Evolutionary conservation across 53 echinoderm and acorn worm species (phyloP), one percentile per base, ranked within the genome.

Genomic region (Actinopyga echinites): DNA sequence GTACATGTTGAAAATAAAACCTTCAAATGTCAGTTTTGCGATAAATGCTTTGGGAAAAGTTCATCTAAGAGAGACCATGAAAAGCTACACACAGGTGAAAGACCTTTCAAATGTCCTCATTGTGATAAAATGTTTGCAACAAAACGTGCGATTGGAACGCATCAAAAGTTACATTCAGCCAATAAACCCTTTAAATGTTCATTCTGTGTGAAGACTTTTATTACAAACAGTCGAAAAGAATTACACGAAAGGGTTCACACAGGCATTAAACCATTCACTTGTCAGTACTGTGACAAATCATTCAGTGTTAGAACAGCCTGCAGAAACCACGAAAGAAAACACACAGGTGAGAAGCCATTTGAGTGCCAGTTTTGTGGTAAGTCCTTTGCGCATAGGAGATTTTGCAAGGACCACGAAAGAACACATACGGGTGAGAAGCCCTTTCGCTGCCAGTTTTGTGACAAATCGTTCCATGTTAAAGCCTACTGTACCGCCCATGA

Each of bases 251-350:
- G 56, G 26, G 74, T 84, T 45, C 84, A 84, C 36, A 35, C 74
- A 10, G 84, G 84, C 10, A 59, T 55, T 3, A 84, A 84, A 30
- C 84, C 84, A 5, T 84, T 84, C 74, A 42, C 15, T 24, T 84
- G 84, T 44, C 49, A 73, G 29, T 61, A 84, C 1, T 84, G 84
- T 21, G 37, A 71, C 19, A 84, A 84, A 42, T 22, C 45, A 20
- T 84, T 73, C 44, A 26, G 84, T 22, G 60, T 71, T 7, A 84
- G 57, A 61, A 59, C 73, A n/a, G 73, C 71, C 60, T 17, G 71
- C 59, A 84, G 74, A 29, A 40, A 73, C 38, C 84, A 84, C 28
- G 65, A 26, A 38, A 57, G 60, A 38, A 56, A 30, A 9, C 84
- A 84, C 28, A 58, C 84, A 8, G 83, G 83, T 11, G 83, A 54